These are phyloP conservation scores for Cyclopterus lumpus DNA, from an alignment of 2,797 vertebrate genomes.

Conservation along the genomic window DNA sequence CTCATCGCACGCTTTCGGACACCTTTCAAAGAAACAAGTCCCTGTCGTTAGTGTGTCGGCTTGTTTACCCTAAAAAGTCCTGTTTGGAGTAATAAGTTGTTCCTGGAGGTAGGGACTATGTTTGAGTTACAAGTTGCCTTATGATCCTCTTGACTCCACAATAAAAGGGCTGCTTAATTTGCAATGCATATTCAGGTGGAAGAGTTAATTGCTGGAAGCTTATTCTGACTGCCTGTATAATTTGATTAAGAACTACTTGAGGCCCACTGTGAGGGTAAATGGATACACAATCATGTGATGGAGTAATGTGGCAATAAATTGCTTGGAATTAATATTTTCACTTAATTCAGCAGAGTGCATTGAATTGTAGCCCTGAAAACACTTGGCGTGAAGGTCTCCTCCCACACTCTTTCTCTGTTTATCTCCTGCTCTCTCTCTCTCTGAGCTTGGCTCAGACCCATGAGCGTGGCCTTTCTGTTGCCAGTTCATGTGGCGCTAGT, in stretches of 20 bases:
- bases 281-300: conserved; percentile 74
- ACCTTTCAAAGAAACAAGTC: conserved; percentile 4
- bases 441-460: conserved; percentile 56
- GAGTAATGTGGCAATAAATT: conserved; percentile 79
- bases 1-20: neutral
- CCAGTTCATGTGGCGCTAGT: conserved; percentile 74
- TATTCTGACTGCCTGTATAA: conserved; percentile 79
- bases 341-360: conserved; percentile 72
- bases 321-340: conserved; percentile 83
- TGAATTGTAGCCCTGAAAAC: conserved; percentile 63
- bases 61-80: conserved; percentile 48
- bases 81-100: conserved; percentile 68
- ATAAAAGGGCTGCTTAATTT: conserved; percentile 75
- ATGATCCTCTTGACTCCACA: conserved; percentile 57
- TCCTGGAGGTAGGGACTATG: conserved; percentile 40
- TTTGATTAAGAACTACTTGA: conserved; percentile 84
- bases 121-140: conserved; percentile 54
- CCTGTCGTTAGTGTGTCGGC: neutral
- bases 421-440: conserved; percentile 50
- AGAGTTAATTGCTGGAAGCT: conserved; percentile 82
- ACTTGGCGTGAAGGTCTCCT: conserved; percentile 54
- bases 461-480: conserved; percentile 76
- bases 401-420: conserved; percentile 60
- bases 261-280: conserved; percentile 78
- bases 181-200: conserved; percentile 80